Evolutionary conservation across 2,113 vertebrate genomes (phyloP).

Genomic region (Leucoraja erinaceus): DNA sequence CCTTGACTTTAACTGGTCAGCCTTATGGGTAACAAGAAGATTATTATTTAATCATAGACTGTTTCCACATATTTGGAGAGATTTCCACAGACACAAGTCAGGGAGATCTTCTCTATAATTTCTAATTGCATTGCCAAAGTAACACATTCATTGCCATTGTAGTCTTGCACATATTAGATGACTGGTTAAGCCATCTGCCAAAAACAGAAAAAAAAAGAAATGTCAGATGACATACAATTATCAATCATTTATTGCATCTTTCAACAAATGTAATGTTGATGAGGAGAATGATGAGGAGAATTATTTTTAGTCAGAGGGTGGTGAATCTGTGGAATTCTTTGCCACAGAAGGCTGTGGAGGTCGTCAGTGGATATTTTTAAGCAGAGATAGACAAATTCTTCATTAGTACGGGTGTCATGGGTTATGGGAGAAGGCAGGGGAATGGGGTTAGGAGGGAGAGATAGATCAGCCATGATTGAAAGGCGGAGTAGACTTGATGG

Average conservation of each 20-base stretch:
- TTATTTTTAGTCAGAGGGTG: no score
- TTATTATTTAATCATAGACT: background rate
- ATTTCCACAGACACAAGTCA: background rate
- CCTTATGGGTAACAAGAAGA: background rate
- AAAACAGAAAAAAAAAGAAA: background rate
- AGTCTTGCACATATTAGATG: background rate
- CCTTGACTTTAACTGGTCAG: background rate
- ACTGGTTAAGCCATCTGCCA: background rate
- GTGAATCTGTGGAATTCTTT: no score
- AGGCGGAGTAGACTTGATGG: no score
- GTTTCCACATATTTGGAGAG: background rate
- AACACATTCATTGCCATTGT: conserved; percentile 3
- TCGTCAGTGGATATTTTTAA: no score
- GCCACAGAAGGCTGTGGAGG: no score
- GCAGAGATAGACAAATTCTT: no score
- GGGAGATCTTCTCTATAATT: conserved; percentile 8
- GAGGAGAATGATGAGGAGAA: no score
- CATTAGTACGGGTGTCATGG: no score
- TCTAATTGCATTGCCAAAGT: background rate
- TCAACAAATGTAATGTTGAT: background rate
- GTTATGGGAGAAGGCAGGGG: no score
- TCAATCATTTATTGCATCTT: conserved; percentile 9
- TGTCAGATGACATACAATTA: background rate
- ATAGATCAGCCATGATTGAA: no score
- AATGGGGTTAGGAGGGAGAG: no score